These are phyloP conservation scores for Microtus oregoni DNA, from an alignment of 2,113 vertebrate species.

Conservation along the genomic window DNA sequence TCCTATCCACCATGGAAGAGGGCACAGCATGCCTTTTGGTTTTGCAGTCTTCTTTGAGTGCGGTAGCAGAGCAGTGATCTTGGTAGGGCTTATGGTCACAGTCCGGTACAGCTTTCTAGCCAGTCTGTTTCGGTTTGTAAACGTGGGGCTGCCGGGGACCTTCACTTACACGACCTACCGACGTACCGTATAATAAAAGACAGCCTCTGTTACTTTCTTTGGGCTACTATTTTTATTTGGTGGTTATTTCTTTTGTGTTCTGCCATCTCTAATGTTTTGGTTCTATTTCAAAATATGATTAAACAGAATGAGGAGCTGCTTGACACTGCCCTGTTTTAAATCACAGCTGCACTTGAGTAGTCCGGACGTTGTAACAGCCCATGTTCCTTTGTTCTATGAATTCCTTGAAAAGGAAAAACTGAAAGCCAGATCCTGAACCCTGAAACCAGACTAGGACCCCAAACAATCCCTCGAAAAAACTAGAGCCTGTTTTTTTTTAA, in stretches of 20 bases:
- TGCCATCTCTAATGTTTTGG: constrained; percentile 80
- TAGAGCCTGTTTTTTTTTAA: constrained; percentile 27
- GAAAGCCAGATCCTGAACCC: constrained; percentile 32
- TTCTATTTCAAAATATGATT: constrained; percentile 81
- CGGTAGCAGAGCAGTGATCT: neutral
- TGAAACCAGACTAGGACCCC: constrained; percentile 27
- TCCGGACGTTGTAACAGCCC: neutral
- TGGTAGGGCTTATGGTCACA: fast-evolving
- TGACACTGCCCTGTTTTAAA: constrained; percentile 76
- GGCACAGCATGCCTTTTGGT: neutral
- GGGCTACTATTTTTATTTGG: constrained; percentile 86
- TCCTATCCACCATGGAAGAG: neutral
- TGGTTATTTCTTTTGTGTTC: constrained; percentile 82
- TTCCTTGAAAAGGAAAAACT: constrained; percentile 51
- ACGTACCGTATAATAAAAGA: constrained; percentile 80
- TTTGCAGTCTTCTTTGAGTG: neutral
- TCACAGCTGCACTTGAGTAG: constrained; percentile 45
- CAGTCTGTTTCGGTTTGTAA: constrained; percentile 67
- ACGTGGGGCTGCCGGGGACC: constrained; percentile 62
- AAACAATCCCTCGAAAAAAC: constrained; percentile 49
- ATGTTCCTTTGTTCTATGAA: constrained; percentile 71
- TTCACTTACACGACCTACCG: constrained; percentile 71
- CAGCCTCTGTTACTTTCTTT: constrained; percentile 83
- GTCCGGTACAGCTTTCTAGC: constrained; percentile 46
- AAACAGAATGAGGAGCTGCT: constrained; percentile 76